Base-by-base conservation (phyloP, 1,140 invertebrate species). In the Portunus trituberculatus region DNA sequence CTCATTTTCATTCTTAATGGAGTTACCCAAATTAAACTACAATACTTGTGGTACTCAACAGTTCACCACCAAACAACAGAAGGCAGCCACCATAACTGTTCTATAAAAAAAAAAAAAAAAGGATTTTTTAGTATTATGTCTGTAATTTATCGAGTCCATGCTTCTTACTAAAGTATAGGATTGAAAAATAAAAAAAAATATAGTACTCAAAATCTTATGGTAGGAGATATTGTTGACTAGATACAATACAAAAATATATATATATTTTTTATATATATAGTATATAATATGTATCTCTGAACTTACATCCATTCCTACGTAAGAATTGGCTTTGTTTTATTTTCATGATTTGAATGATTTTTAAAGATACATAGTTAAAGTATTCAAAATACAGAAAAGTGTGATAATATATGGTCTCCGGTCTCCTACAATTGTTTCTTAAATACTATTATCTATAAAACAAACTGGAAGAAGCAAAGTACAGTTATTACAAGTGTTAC, bases 401-500 rank as follows among this genome's bases (percentile, higher is more conserved):
- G 31, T 48, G 90, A 28, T 32, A 91, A 76, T 29, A 76, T 91
- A 25, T 90, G 25, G 14, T 31, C 31, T 87, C 8, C 12, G 6
- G 28, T 59, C 16, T 14, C 4, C 25, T 28, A 59, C 48, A 28
- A 91, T 29, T 39, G 12, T 48, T 6, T 25, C 3, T n/a, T 48
- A 28, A 7, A 59, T 4, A 0, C 14, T n/a, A 76, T 76, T 39
- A 67, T 31, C 14, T 76, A 32, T 48, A 48, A 93, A 93, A 83
- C 52, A 83, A 45, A 87, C 82, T 87, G 31, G 31, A 93, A 87
- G 82, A 93, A 83, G 29, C 48, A 93, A 83, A 93, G 14, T 83
- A 87, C 46, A 93, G 29, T 76, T 87, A 93, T 93, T 84, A 93
- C 83, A 87, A 93, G 28, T 93, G 92, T 67, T 48, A 59, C 48